Percentiles rank a stretch among this genome's conserved stretches.
These are phyloP conservation scores for Berghia stephanieae DNA, from an alignment of 1,140 invertebrate genomes.

Conservation along the genomic window DNA sequence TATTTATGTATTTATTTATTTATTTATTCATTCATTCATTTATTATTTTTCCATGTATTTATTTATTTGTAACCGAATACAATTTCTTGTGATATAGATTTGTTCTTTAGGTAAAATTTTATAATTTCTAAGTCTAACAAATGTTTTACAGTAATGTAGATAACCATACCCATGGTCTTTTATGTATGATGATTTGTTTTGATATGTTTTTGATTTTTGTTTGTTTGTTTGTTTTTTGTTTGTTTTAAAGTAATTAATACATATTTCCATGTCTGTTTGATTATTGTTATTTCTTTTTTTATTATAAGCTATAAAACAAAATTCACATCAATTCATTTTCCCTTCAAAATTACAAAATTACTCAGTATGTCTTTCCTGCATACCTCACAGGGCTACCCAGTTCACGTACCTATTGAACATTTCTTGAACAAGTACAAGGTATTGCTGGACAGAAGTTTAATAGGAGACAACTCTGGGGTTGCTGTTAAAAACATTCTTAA, in stretches of 20 bases:
- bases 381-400: conserved; percentile 81
- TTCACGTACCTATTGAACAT: conserved; percentile 82
- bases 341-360: neutral
- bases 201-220: too few species aligned
- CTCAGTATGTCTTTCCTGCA: too few species aligned
- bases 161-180: too few species aligned
- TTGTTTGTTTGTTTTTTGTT: neutral
- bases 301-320: too few species aligned
- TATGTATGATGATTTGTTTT: too few species aligned
- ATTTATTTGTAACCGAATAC: too few species aligned
- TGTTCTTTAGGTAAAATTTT: neutral
- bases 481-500: conserved; percentile 67
- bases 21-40: too few species aligned
- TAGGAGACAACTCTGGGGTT: conserved; percentile 38
- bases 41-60: too few species aligned
- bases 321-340: neutral
- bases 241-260: too few species aligned
- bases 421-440: conserved; percentile 85
- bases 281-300: conserved; percentile 14
- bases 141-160: conserved; percentile 14
- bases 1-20: too few species aligned
- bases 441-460: conserved; percentile 45
- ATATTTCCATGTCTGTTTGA: too few species aligned
- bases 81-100: neutral
- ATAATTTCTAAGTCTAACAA: neutral